These are phyloP conservation scores for Epinephelus fuscoguttatus DNA, from an alignment of 2,113 vertebrate species.

Conservation along the genomic window DNA sequence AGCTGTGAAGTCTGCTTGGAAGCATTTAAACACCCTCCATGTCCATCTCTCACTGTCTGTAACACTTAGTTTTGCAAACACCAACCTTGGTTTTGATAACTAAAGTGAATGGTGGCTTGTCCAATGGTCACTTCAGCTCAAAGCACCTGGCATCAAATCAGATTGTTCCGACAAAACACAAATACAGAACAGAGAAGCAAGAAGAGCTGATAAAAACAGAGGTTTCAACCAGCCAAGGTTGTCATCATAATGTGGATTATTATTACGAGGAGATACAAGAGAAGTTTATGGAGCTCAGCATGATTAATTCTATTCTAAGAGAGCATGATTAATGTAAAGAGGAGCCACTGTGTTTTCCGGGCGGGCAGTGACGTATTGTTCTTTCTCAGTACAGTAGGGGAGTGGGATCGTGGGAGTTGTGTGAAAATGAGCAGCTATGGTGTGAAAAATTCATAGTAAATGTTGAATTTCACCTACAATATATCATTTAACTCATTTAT, in stretches of 20 bases:
- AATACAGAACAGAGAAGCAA: not conserved
- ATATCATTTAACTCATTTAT: not conserved
- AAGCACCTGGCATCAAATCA: not conserved
- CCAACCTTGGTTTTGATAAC: not conserved
- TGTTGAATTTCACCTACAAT: not conserved
- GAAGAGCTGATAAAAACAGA: not conserved
- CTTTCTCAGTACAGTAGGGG: not conserved
- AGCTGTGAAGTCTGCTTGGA: not conserved
- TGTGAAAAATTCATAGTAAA: conserved; percentile 12
- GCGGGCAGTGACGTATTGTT: not conserved
- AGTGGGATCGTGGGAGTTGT: not conserved
- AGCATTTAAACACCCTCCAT: not conserved
- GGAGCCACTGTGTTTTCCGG: not conserved
- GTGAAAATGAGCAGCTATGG: conserved; percentile 6
- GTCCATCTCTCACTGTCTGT: not conserved
- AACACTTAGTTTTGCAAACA: not conserved
- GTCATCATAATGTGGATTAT: not conserved
- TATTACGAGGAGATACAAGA: not conserved
- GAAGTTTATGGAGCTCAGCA: not conserved
- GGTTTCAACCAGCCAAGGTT: not conserved
- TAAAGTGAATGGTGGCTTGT: not conserved
- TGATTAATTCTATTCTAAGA: not conserved
- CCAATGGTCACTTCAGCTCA: not conserved
- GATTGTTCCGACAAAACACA: not conserved
- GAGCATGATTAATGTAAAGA: not conserved